A percentile compares a stretch with the other conserved stretches of the same genome.
Conservation (phyloP, 2,113 vertebrate species). For the Perca schrenkii region DNA sequence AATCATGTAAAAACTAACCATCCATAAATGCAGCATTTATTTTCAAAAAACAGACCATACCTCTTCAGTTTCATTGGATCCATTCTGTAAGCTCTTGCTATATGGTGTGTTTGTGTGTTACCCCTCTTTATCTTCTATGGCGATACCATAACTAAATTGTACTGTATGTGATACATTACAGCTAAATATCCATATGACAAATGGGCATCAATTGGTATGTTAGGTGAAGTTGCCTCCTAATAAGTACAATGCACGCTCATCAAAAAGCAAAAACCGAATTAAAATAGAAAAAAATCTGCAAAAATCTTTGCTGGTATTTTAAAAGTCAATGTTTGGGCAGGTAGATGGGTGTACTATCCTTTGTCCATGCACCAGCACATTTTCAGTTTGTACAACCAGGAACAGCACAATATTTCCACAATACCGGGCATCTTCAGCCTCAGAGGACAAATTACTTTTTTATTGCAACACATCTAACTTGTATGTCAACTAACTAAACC, state of each 20-base stretch:
- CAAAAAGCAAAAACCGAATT: conserved; percentile 9
- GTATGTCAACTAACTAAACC: conserved; percentile 9
- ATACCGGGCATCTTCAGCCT: conserved; percentile 52
- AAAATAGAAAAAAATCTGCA: not conserved
- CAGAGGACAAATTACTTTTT: conserved; percentile 52
- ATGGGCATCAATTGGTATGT: conserved; percentile 10
- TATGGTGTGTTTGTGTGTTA: not conserved
- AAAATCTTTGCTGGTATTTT: conserved; percentile 4
- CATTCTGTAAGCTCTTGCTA: conserved; percentile 13
- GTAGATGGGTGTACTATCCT: conserved; percentile 20
- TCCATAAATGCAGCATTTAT: not conserved
- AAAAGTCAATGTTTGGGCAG: not conserved
- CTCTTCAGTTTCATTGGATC: conserved; percentile 1
- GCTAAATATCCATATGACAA: not conserved
- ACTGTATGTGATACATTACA: conserved; percentile 24
- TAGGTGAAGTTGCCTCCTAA: conserved; percentile 2
- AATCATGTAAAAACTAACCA: not conserved
- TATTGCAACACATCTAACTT: conserved; percentile 61
- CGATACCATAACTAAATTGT: conserved; percentile 8
- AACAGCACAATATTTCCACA: conserved; percentile 57
- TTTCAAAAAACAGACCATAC: not conserved
- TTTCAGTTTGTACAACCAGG: conserved; percentile 48
- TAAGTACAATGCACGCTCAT: conserved; percentile 18
- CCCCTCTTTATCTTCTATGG: not conserved
- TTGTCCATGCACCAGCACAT: conserved; percentile 53